Percentiles rank a stretch among this genome's conserved stretches.
Evolutionary conservation across 2,113 vertebrate genomes (phyloP).

Genomic region (Anoplopoma fimbria): DNA sequence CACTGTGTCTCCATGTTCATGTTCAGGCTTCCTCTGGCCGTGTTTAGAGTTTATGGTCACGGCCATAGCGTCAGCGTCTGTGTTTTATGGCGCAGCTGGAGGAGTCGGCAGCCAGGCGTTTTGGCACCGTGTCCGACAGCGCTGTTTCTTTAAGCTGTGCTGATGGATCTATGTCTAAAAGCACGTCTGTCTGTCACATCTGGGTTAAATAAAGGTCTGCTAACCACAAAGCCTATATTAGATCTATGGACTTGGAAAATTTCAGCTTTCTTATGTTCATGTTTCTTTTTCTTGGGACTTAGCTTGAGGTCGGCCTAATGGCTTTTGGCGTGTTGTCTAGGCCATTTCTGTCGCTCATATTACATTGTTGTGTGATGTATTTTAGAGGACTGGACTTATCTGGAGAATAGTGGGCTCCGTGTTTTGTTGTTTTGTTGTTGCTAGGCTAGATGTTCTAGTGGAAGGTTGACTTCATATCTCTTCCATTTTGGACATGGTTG

Average conservation of each 20-base stretch:
- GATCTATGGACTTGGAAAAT: slow-evolving; percentile 47
- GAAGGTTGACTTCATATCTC: slow-evolving; percentile 28
- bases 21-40: slow-evolving; percentile 23
- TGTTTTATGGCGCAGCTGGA: slow-evolving; percentile 74
- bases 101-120: slow-evolving; percentile 52
- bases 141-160: slow-evolving; percentile 44
- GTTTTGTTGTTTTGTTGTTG: slow-evolving; percentile 41
- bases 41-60: slow-evolving; percentile 65
- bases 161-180: slow-evolving; percentile 61
- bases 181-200: slow-evolving; percentile 53
- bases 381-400: neutral
- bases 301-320: slow-evolving; percentile 26
- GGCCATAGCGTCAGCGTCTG: slow-evolving; percentile 57
- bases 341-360: slow-evolving; percentile 29
- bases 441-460: slow-evolving; percentile 18
- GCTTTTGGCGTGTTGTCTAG: slow-evolving; percentile 39
- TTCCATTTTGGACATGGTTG: slow-evolving; percentile 48
- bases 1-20: slow-evolving; percentile 1
- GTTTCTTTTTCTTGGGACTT: slow-evolving; percentile 43
- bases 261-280: slow-evolving; percentile 34
- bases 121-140: slow-evolving; percentile 54
- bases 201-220: slow-evolving; percentile 62
- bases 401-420: slow-evolving; percentile 25
- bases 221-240: slow-evolving; percentile 49
- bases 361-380: slow-evolving; percentile 9